phyloP scores from a whole-genome alignment of 2,888 invertebrate species.

The Tiliacea citrago region DNA sequence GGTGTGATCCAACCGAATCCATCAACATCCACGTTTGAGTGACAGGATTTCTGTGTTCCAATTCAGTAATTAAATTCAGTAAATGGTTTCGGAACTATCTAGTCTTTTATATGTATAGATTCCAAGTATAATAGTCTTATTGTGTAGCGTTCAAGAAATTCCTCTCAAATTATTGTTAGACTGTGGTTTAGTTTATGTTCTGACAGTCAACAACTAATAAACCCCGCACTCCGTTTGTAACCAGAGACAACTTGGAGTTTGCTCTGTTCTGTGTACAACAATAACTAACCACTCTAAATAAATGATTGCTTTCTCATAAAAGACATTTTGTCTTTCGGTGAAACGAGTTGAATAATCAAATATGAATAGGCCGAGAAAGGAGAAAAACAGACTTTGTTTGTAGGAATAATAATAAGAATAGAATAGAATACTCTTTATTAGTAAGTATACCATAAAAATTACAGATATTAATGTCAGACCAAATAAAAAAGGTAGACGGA shows the following conservation, averaged over 20 bases:
- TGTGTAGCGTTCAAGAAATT: not conserved
- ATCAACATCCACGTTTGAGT: not conserved
- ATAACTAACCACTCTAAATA: not conserved
- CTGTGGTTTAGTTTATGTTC: not conserved
- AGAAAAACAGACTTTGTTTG: not conserved
- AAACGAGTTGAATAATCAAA: not conserved
- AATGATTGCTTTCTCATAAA: not conserved
- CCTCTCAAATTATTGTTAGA: not conserved
- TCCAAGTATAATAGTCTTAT: not conserved
- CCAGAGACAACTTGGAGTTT: not conserved
- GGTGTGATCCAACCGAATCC: not conserved
- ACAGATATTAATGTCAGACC: no score
- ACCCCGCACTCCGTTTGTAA: not conserved
- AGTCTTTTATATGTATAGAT: not conserved
- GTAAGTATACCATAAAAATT: no score
- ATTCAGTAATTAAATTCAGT: not conserved
- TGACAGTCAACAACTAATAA: not conserved
- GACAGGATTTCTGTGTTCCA: not conserved
- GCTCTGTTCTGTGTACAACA: not conserved
- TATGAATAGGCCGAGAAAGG: not conserved
- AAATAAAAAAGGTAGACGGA: no score
- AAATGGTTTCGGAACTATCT: not conserved
- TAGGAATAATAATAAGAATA: no score
- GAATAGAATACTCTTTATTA: no score
- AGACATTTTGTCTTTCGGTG: not conserved